A percentile compares a stretch with the other conserved stretches of the same genome.
phyloP scores from a whole-genome alignment of 2,888 invertebrate species.

The Caradrina kadenii region DNA sequence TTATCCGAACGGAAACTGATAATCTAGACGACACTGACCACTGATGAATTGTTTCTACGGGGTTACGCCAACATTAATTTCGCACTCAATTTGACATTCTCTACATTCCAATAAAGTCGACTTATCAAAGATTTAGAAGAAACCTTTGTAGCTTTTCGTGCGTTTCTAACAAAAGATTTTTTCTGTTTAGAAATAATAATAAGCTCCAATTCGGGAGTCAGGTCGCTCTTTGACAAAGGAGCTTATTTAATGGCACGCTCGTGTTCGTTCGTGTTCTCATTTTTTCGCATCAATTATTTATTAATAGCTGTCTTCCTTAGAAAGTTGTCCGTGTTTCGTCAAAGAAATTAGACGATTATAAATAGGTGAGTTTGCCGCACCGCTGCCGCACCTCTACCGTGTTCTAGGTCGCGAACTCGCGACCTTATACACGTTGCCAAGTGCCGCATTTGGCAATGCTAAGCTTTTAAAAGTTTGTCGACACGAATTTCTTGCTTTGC shows the following conservation, averaged over 20 bases:
- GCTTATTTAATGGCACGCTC: conserved; percentile 56
- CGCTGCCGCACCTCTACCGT: conserved; percentile 58
- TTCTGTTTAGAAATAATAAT: conserved; percentile 55
- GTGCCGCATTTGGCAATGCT: conserved; percentile 59
- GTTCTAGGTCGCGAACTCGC: conserved; percentile 65
- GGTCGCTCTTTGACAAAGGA: conserved; percentile 58
- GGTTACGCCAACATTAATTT: conserved; percentile 65
- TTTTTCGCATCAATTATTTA: conserved; percentile 58
- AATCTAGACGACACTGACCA: conserved; percentile 60
- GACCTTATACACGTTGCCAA: conserved; percentile 65
- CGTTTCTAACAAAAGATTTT: conserved; percentile 51
- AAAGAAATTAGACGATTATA: conserved; percentile 48
- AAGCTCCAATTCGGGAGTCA: conserved; percentile 52
- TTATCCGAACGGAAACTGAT: conserved; percentile 58
- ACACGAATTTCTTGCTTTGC: conserved; percentile 33
- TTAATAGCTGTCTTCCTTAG: conserved; percentile 50
- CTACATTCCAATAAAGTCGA: conserved; percentile 57
- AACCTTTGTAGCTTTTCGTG: conserved; percentile 35
- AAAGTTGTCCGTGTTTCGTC: conserved; percentile 44
- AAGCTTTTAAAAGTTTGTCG: conserved; percentile 53
- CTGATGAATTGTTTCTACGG: conserved; percentile 64
- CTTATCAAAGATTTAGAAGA: conserved; percentile 55
- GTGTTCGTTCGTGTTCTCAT: conserved; percentile 44
- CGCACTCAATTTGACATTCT: conserved; percentile 62
- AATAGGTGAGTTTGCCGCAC: conserved; percentile 61